Base-by-base conservation (phyloP, 1,140 invertebrate species). In the Eurytemora carolleeae region DNA sequence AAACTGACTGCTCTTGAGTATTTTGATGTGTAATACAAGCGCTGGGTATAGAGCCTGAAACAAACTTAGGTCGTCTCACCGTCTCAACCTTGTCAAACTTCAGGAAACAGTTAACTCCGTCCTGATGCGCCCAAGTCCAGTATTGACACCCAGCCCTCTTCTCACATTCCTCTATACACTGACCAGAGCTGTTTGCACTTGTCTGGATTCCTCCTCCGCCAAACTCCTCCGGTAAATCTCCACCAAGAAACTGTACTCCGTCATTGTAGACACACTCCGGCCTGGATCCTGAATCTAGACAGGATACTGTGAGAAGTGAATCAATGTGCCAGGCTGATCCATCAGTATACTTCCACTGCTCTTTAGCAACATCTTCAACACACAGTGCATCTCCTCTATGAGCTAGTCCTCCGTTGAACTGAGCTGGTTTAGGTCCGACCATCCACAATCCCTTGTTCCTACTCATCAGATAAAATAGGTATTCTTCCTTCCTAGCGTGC, bases 371-470 rank as follows among this genome's bases (percentile, higher is more conserved):
- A 26, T 62, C 52, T 26, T 62, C 60, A 2, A 56, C 21, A 53
- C 60, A 62, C 16, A 21, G 12, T 1, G 52, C n/a, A 17, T 62
- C 53, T 16, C 44, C 60, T 56, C 60, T 53, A 31, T 62, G 19
- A 7, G 60, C 60, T 17, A 62, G 21, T 23, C 60, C 60, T 57
- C 60, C 60, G 21, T 54, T 62, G 21, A 62, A 62, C 1, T 22
- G 20, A n/a, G 23, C 54, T 3, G 25, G 1, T 12, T 62, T 25
- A 19, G 60, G 60, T 16, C 60, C 60, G 24, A 62, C 52, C 60
- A 62, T 62, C 60, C 60, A 62, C 21, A 62, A 26, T 20, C 60
- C 60, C 20, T 53, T 53, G 60, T 52, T 21, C 15, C 60, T 18
- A 12, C 18, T 22, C n/a, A 22, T 26, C 53, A 62, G 20, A 31